A percentile compares a stretch with the other conserved stretches of the same genome.
phyloP scores from a whole-genome alignment of 2,797 vertebrate genomes.

The Myioborus melanocephalus region DNA sequence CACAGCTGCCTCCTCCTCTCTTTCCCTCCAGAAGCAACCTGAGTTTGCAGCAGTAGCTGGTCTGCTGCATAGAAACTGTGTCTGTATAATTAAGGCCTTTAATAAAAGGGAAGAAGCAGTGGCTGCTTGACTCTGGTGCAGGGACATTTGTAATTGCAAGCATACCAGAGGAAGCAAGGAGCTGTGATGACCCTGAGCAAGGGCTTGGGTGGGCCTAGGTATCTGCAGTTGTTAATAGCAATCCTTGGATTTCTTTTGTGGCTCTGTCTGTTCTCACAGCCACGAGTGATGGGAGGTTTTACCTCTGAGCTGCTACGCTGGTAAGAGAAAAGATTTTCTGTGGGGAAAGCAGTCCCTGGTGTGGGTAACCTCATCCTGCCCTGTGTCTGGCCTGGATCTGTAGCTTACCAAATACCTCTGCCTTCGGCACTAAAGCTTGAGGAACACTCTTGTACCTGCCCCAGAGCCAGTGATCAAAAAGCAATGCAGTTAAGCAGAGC shows the following conservation, averaged over 20 bases:
- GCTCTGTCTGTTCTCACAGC: not conserved
- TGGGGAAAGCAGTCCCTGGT: not conserved
- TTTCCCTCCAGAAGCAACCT: not conserved
- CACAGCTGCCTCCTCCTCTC: not conserved
- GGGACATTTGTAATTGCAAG: not conserved
- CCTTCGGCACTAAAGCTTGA: not conserved
- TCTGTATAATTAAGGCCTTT: conserved; percentile 11
- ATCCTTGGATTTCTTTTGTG: not conserved
- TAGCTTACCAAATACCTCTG: not conserved
- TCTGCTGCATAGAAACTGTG: not conserved
- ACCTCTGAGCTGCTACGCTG: rapidly evolving
- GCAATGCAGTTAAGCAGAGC: not conserved
- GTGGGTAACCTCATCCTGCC: not conserved
- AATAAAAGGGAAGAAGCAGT: not conserved
- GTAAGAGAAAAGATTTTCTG: not conserved
- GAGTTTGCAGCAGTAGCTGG: not conserved
- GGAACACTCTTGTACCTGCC: not conserved
- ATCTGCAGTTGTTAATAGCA: not conserved
- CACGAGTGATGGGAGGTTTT: not conserved
- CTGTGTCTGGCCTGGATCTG: not conserved
- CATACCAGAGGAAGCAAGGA: not conserved
- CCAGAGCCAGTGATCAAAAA: not conserved
- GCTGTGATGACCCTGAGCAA: not conserved
- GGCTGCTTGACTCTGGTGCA: not conserved
- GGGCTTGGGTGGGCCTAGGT: not conserved